These are phyloP conservation scores for Hipparchia semele DNA, from an alignment of 2,888 invertebrate genomes.

Conservation along the genomic window DNA sequence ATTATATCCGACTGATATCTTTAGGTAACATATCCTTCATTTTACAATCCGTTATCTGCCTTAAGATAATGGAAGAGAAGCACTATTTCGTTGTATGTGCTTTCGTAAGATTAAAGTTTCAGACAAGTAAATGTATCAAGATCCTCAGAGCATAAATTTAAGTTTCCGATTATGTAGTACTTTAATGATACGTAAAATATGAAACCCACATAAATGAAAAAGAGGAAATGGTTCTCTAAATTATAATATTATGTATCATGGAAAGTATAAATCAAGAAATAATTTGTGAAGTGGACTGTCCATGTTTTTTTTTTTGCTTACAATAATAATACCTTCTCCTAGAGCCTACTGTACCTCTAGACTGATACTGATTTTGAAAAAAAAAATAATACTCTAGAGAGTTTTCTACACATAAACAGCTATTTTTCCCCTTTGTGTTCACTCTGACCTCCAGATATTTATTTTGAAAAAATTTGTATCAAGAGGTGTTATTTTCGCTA, in stretches of 20 bases:
- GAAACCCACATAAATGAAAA: neutral
- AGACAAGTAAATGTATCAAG: slow-evolving; percentile 15
- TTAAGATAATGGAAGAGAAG: slow-evolving; percentile 2
- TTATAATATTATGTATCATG: neutral
- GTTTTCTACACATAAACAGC: too few relatives aligned
- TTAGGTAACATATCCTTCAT: slow-evolving; percentile 5
- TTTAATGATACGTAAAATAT: slow-evolving; percentile 16
- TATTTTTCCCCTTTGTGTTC: too few relatives aligned
- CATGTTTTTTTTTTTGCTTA: too few relatives aligned
- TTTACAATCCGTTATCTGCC: neutral
- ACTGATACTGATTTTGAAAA: too few relatives aligned
- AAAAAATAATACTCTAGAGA: too few relatives aligned
- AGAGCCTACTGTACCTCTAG: too few relatives aligned
- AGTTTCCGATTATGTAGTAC: slow-evolving; percentile 13
- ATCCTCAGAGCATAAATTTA: slow-evolving; percentile 11
- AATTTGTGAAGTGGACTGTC: too few relatives aligned
- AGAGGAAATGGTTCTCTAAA: neutral
- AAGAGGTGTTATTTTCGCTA: too few relatives aligned
- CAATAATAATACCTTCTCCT: too few relatives aligned
- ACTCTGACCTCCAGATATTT: too few relatives aligned
- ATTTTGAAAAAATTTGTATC: too few relatives aligned
- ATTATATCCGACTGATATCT: slow-evolving; percentile 16
- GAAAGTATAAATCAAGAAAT: too few relatives aligned
- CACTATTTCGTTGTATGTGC: neutral
- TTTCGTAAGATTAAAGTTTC: slow-evolving; percentile 10